These are phyloP conservation scores for Bombylius major DNA, from an alignment of 2,888 invertebrate species.

Conservation along the genomic window DNA sequence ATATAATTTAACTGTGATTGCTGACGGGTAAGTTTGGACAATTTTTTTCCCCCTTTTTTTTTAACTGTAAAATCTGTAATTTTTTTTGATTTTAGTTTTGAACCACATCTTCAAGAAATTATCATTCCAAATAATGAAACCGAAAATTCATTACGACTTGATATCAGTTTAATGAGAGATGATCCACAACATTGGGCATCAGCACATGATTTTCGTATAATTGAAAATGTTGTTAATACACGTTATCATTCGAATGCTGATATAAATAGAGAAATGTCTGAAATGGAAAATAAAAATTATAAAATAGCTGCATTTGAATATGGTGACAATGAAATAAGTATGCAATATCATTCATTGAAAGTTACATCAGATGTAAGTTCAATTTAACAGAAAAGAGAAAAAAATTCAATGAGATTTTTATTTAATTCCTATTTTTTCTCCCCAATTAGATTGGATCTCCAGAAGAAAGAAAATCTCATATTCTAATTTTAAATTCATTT, in stretches of 20 bases:
- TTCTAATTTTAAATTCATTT: slow-evolving; percentile 72
- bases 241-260: slow-evolving; percentile 53
- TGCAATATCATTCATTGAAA: slow-evolving; percentile 56
- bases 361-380: slow-evolving; percentile 54
- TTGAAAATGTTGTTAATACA: slow-evolving; percentile 52
- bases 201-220: slow-evolving; percentile 61
- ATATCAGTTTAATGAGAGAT: slow-evolving; percentile 70
- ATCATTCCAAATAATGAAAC: slow-evolving; percentile 40
- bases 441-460: slow-evolving; percentile 52
- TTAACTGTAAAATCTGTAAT: neutral
- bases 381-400: neutral
- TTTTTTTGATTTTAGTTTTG: slow-evolving; percentile 14
- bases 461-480: slow-evolving; percentile 69
- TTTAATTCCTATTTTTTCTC: slow-evolving; percentile 14
- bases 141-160: slow-evolving; percentile 46
- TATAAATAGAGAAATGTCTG: slow-evolving; percentile 49
- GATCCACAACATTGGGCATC: slow-evolving; percentile 74
- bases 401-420: neutral
- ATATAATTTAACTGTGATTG: slow-evolving; percentile 65
- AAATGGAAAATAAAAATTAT: slow-evolving; percentile 55
- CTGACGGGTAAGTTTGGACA: slow-evolving; percentile 43
- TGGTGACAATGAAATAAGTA: slow-evolving; percentile 52
- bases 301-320: slow-evolving; percentile 56
- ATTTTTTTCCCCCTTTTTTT: neutral
- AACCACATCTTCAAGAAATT: slow-evolving; percentile 29